phyloP scores from a whole-genome alignment of 2,797 vertebrate species.

The Anomalospiza imberbis region DNA sequence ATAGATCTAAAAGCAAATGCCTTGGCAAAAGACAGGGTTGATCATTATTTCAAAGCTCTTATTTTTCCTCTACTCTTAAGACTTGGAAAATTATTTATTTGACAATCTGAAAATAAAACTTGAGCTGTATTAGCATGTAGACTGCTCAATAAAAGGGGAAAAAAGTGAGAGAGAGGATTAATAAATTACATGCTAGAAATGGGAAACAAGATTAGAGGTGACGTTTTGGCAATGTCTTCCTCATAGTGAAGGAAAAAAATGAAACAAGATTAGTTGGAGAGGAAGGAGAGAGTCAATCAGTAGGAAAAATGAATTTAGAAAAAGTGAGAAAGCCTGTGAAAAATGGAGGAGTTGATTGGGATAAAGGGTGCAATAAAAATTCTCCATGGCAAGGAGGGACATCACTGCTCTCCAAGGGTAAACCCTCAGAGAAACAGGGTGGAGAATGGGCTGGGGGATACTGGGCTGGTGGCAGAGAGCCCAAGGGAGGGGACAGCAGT shows the following conservation, averaged over 20 bases:
- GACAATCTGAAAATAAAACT: slow-evolving; percentile 76
- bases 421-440: not conserved
- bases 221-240: slow-evolving; percentile 63
- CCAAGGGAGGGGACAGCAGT: not conserved
- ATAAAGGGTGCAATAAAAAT: not conserved
- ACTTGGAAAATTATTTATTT: slow-evolving; percentile 75
- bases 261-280: slow-evolving; percentile 31
- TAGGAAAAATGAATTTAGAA: slow-evolving; percentile 35
- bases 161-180: slow-evolving; percentile 29
- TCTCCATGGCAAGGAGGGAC: not conserved
- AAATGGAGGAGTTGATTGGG: slow-evolving; percentile 35
- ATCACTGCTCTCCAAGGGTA: not conserved
- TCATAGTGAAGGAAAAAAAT: slow-evolving; percentile 40
- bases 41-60: slow-evolving; percentile 71
- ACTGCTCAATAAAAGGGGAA: slow-evolving; percentile 58
- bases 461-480: not conserved
- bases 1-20: slow-evolving; percentile 33
- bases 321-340: not conserved
- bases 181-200: slow-evolving; percentile 70
- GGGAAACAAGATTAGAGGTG: slow-evolving; percentile 64
- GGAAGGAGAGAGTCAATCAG: slow-evolving; percentile 52
- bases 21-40: slow-evolving; percentile 16
- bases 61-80: slow-evolving; percentile 54
- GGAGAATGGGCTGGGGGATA: not conserved
- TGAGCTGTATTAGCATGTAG: slow-evolving; percentile 52